Evolutionary conservation across 2,797 vertebrate genomes (phyloP).

Genomic region (Spheniscus humboldti): DNA sequence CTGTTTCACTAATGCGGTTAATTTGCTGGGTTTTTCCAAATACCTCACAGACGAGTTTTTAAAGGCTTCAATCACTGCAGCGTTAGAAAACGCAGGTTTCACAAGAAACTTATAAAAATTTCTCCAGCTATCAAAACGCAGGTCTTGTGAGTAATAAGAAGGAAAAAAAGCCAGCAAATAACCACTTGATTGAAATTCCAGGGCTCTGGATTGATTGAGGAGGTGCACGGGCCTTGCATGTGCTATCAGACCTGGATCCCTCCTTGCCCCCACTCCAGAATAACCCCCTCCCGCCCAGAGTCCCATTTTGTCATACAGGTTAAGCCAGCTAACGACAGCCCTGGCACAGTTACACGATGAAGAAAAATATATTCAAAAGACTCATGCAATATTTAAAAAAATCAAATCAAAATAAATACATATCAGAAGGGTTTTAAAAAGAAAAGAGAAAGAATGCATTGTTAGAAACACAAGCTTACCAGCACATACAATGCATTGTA

Average conservation of each 20-base stretch:
- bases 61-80: not conserved
- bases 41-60: constrained; percentile 35
- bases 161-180: constrained; percentile 58
- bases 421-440: constrained; percentile 53
- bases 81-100: not conserved
- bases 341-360: constrained; percentile 70
- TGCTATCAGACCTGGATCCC: constrained; percentile 39
- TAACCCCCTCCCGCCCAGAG: constrained; percentile 25
- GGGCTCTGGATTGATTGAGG: constrained; percentile 4
- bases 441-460: constrained; percentile 66
- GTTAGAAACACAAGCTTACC: constrained; percentile 77
- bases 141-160: constrained; percentile 37
- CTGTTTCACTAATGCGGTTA: not conserved
- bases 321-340: constrained; percentile 62
- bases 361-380: constrained; percentile 58
- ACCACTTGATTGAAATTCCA: constrained; percentile 43
- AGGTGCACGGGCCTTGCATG: not conserved
- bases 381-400: constrained; percentile 74
- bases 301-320: constrained; percentile 49
- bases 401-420: constrained; percentile 40
- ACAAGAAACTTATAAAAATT: not conserved
- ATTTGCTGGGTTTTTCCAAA: constrained; percentile 4
- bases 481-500: constrained; percentile 79
- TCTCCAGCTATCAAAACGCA: constrained; percentile 18
- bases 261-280: not conserved